phyloP scores from a whole-genome alignment of 1,140 invertebrate species.

The Nasonia vitripennis region DNA sequence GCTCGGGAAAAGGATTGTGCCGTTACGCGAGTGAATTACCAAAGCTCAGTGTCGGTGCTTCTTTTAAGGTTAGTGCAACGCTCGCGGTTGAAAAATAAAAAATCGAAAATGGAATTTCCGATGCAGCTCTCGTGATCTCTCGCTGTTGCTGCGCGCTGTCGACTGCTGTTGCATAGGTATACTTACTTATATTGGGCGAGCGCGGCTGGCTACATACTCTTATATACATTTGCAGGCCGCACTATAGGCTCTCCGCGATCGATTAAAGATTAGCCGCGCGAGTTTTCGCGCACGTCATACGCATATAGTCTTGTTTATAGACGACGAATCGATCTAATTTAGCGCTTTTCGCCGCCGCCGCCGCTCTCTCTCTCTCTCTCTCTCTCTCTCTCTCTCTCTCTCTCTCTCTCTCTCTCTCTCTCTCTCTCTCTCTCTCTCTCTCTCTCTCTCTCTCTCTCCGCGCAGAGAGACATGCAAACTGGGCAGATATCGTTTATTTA shows the following conservation, averaged over 20 bases:
- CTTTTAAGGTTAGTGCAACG: slow-evolving; percentile 29
- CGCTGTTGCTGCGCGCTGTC: too few relatives aligned
- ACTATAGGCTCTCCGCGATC: slow-evolving; percentile 10
- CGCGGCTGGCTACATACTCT: not conserved
- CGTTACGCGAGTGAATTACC: slow-evolving; percentile 5
- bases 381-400: too few relatives aligned
- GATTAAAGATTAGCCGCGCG: slow-evolving; percentile 32
- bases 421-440: too few relatives aligned
- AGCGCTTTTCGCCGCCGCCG: slow-evolving; percentile 4
- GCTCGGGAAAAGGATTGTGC: too few relatives aligned
- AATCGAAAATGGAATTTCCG: not conserved
- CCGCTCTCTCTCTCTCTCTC: not conserved
- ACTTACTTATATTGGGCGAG: not conserved
- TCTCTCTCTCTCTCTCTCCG: too few relatives aligned
- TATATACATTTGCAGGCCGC: not conserved
- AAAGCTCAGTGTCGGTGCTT: not conserved
- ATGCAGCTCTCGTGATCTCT: too few relatives aligned
- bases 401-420: too few relatives aligned
- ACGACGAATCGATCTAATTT: slow-evolving; percentile 46
- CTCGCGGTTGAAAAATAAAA: not conserved
- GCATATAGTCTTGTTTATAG: slow-evolving; percentile 41
- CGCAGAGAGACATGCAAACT: too few relatives aligned
- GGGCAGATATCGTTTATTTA: slow-evolving; percentile 34
- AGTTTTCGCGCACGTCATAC: slow-evolving; percentile 42
- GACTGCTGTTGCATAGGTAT: too few relatives aligned